These are phyloP conservation scores for Phataginus tricuspis DNA, from an alignment of 2,797 vertebrate genomes.

Conservation along the genomic window DNA sequence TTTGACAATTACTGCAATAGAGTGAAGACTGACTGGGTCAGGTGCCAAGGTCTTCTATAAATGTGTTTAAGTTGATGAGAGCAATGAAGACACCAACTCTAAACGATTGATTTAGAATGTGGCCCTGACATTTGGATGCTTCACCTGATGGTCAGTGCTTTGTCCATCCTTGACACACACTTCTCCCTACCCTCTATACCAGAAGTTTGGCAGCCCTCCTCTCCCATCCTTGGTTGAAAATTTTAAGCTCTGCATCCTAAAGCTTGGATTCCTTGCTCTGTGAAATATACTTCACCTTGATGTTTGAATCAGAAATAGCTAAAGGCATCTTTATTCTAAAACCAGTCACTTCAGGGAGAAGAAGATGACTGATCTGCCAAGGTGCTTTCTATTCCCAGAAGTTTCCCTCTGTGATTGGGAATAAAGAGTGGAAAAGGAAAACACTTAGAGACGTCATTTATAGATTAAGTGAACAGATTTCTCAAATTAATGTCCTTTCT, in stretches of 20 bases:
- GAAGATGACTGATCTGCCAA: not conserved
- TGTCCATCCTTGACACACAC: not conserved
- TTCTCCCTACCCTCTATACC: not conserved
- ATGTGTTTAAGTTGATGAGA: not conserved
- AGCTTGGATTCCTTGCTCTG: not conserved
- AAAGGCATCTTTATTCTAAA: conserved; percentile 17
- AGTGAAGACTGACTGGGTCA: not conserved
- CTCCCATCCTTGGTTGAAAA: not conserved
- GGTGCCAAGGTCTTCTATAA: not conserved
- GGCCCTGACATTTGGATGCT: not conserved
- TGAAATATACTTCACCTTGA: not conserved
- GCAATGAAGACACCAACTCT: not conserved
- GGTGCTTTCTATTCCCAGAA: not conserved
- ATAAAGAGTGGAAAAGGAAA: not conserved
- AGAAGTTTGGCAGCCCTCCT: not conserved
- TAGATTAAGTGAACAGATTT: conserved; percentile 9
- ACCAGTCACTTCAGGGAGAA: not conserved
- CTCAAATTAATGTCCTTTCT: conserved; percentile 45
- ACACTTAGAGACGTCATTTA: not conserved
- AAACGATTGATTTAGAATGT: not conserved
- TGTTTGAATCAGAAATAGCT: conserved; percentile 32
- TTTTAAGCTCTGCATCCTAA: not conserved
- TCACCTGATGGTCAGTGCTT: not conserved
- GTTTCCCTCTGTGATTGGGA: not conserved
- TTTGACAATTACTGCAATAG: not conserved